Evolutionary conservation across 2,113 vertebrate species (phyloP), one percentile per base, ranked within the genome.

Genomic region (Vireo altiloquus): DNA sequence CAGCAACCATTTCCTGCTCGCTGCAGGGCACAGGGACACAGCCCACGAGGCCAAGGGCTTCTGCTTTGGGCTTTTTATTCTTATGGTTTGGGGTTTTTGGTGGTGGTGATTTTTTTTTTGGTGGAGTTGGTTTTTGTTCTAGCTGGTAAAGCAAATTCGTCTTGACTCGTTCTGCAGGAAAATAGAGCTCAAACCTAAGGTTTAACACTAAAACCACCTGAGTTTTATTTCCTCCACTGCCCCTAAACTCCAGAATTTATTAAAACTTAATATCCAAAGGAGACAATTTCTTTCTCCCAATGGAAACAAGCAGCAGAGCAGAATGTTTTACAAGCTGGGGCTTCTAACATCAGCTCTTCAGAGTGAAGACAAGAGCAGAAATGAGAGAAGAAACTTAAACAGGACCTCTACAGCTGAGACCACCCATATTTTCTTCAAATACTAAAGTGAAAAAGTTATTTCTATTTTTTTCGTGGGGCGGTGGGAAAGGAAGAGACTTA

Each of bases 401-500:
- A 76, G 22, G 23, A 2, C 40, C 22, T 13, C 66, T 76, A 61
- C 80, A 89, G 42, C 47, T 20, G 4, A 93, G 30, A 68, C 27
- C 40, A 89, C 18, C 24, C 54, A 22, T 5, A 25, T 25, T 76
- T 61, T 42, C 65, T 65, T 47, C 68, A 87, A 83, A 11, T 50
- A 82, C 11, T 47, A 13, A 83, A 83, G 44, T 35, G 9, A 77
- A 11, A 42, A 86, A 35, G 27, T 31, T 42, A 5, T 22, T 53
- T 42, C 8, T 54, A 2, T 18, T 28, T 53, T 49, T 54, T 23
- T 15, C 9, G 1, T 1, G 27, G 10, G 14, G 4, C 3, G 4
- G 25, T 3, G 13, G 4, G 4, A 4, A 14, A 63, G 9, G 9
- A 24, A 72, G 7, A 14, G 25, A 66, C 9, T 61, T 33, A 57